Conservation (phyloP, 2,888 invertebrate species). For the Pherbina coryleti region DNA sequence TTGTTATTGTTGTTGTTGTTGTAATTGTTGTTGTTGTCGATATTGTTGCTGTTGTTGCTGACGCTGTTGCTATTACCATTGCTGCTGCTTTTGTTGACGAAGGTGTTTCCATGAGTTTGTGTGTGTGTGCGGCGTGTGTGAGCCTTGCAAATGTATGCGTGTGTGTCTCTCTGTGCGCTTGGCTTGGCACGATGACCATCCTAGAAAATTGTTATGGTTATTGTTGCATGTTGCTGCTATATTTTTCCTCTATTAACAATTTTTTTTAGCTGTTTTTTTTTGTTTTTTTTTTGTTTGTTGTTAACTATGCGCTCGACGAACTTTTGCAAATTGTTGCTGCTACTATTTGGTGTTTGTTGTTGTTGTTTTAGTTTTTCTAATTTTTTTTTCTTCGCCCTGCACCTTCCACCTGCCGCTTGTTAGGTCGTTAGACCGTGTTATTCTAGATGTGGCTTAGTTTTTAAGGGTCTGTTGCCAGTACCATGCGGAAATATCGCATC, state of each 20-base stretch:
- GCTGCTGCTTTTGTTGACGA: not conserved
- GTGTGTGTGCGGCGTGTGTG: not conserved
- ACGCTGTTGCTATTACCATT: not conserved
- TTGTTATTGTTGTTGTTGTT: conserved; percentile 2
- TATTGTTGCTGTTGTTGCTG: not conserved
- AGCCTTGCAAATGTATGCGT: not conserved
- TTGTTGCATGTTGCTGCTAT: conserved; percentile 10
- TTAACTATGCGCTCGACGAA: not conserved
- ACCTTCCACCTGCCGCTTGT: not conserved
- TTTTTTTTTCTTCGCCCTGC: not conserved
- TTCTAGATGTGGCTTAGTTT: no score
- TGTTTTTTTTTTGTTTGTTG: not conserved
- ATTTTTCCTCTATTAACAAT: not conserved
- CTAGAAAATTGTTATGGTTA: conserved; percentile 46
- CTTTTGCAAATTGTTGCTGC: conserved; percentile 3
- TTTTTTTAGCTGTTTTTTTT: not conserved
- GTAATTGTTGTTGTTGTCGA: not conserved
- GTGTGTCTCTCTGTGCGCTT: not conserved
- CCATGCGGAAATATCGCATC: not conserved
- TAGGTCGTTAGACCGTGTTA: no score
- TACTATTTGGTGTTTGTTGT: not conserved
- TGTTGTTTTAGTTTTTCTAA: no score
- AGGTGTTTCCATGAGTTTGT: not conserved
- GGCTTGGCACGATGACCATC: conserved; percentile 38
- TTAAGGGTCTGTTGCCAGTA: not conserved